Percentiles rank a stretch among this genome's conserved stretches.
These are phyloP conservation scores for Manis pentadactyla DNA, from an alignment of 2,797 vertebrate genomes.

Conservation along the genomic window DNA sequence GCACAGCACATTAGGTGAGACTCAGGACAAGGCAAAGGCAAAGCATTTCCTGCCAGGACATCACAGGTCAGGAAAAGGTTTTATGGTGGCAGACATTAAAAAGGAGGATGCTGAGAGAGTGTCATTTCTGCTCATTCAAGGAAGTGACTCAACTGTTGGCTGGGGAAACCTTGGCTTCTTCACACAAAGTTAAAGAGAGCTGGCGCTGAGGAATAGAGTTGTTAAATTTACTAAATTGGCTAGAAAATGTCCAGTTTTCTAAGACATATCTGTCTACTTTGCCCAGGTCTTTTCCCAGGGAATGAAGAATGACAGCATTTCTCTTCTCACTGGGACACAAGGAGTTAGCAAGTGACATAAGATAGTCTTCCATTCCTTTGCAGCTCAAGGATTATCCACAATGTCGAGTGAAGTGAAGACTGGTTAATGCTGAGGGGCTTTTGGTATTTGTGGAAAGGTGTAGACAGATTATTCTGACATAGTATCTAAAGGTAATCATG, in stretches of 20 bases:
- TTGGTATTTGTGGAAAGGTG: not conserved
- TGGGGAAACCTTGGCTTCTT: slow-evolving; percentile 31
- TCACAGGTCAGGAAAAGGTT: not conserved
- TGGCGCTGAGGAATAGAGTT: slow-evolving; percentile 23
- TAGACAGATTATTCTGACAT: not conserved
- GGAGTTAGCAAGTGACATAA: not conserved
- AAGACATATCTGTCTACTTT: not conserved
- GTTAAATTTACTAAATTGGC: not conserved
- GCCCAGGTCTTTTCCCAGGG: not conserved
- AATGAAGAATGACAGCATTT: not conserved
- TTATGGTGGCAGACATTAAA: not conserved
- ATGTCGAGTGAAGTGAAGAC: not conserved
- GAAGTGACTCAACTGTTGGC: not conserved
- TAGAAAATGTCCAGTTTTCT: slow-evolving; percentile 7
- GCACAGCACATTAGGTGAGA: not conserved
- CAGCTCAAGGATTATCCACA: not conserved
- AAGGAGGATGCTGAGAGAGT: not conserved
- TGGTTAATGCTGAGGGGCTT: not conserved
- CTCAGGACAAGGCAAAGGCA: not conserved
- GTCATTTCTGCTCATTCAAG: slow-evolving; percentile 23
- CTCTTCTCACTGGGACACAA: not conserved
- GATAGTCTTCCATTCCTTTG: not conserved
- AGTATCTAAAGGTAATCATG: not conserved
- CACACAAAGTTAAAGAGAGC: not conserved
- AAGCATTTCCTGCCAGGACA: not conserved